Percentiles rank a stretch among this genome's conserved stretches.
Evolutionary conservation across 2,113 vertebrate species (phyloP).

Genomic region (Podarcis cretensis): DNA sequence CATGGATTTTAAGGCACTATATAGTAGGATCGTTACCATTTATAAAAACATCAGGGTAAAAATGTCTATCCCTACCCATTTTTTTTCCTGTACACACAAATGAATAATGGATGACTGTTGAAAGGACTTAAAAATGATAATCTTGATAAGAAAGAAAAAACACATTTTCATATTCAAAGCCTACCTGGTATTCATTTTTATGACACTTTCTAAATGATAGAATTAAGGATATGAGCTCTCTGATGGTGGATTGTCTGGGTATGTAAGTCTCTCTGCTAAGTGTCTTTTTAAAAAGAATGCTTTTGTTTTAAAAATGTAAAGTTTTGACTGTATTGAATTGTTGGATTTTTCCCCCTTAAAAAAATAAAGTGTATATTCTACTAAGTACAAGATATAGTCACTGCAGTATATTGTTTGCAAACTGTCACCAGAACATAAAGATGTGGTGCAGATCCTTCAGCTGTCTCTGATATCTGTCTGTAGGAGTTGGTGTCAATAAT

Average conservation of each 20-base stretch:
- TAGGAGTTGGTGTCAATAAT: background rate
- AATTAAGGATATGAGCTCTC: conserved; percentile 66
- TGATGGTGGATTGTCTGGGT: conserved; percentile 68
- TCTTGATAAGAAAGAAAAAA: conserved; percentile 60
- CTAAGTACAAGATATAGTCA: conserved; percentile 51
- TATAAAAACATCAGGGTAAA: conserved; percentile 43
- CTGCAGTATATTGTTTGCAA: conserved; percentile 16
- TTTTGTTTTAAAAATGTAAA: conserved; percentile 74
- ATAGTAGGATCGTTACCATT: conserved; percentile 9
- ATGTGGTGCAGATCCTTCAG: background rate
- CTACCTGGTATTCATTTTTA: conserved; percentile 69
- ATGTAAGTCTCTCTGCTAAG: conserved; percentile 64
- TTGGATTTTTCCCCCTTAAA: conserved; percentile 71
- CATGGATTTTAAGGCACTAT: conserved; percentile 34
- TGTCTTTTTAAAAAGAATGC: conserved; percentile 61
- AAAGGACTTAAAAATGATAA: conserved; percentile 66
- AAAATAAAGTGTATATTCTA: conserved; percentile 73
- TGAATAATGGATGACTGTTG: conserved; percentile 61
- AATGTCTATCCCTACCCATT: conserved; percentile 41
- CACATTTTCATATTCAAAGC: conserved; percentile 62
- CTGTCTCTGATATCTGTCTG: background rate
- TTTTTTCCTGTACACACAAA: conserved; percentile 42
- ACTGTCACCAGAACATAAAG: background rate
- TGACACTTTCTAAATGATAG: conserved; percentile 67
- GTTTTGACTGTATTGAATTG: conserved; percentile 74